Evolutionary conservation across 2,888 invertebrate genomes (phyloP), one percentile per base, ranked within the genome.

Genomic region (Scaptomyza caliginosa): DNA sequence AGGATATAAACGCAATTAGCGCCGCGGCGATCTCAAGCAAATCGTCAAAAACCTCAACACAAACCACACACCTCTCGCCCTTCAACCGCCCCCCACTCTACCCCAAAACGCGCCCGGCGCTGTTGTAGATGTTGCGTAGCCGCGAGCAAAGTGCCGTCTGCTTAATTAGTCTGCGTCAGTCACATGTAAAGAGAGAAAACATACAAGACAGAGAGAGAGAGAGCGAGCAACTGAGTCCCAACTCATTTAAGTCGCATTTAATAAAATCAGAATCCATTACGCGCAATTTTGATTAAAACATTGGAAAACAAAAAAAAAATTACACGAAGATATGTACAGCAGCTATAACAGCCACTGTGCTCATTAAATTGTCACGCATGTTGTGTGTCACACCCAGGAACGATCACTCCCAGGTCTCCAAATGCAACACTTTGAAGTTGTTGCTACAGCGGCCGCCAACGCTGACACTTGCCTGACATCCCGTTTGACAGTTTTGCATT

Each of bases 351-450:
- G 60, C 49, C 76, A 52, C 59, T 87, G 34, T 34, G 83, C 90
- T 89, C 89, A 89, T 89, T 89, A 90, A 89, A 89, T 89, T 89
- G 90, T 89, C 89, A 89, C 89, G 89, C 89, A 88, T 89, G 88
- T 88, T 86, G 83, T 86, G 83, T 85, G 71, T 59, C 72, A 49
- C 57, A 49, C 30, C 34, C 46, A 36, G 34, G 32, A 24, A 21
- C 54, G 19, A 34, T 34, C 32, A 43, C 51, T 23, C 48, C 30
- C 49, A 26, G 34, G 32, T 13, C 34, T 19, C 11, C 48, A 17
- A 7, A 42, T 16, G 45, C 56, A 30, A 65, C 72, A 82, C 86
- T 81, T 81, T 81, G 86, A 81, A 79, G 80, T 81, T 51, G 57
- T 49, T 51, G 57, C 58, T 39, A 55, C 57, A 48, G 34, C 16